Conservation (phyloP, 2,888 invertebrate genomes). For the Aproaerema taeniolella region DNA sequence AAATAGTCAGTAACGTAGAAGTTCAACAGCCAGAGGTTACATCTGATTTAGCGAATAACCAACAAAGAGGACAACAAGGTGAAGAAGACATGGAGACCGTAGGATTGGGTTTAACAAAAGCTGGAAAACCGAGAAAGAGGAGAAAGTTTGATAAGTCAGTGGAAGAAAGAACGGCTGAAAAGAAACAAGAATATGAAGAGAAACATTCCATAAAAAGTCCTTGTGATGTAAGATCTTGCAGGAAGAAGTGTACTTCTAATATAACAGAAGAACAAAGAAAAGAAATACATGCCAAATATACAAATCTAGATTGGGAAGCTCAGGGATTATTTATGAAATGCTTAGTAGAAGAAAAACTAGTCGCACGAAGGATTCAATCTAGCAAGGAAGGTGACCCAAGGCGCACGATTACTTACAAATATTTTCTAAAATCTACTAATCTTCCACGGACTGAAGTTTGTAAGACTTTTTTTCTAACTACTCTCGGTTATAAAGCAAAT, state of each 20-base stretch:
- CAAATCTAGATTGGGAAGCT: background rate
- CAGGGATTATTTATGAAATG: background rate
- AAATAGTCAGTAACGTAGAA: no score
- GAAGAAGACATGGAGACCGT: no score
- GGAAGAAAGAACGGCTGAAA: background rate
- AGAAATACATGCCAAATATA: background rate
- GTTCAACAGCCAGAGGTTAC: no score
- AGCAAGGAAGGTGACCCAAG: background rate
- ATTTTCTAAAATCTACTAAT: background rate
- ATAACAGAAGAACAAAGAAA: background rate
- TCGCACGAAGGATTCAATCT: background rate
- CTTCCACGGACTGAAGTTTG: conserved; percentile 11
- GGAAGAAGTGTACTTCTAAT: no score
- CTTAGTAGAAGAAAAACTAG: background rate
- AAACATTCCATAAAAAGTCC: background rate
- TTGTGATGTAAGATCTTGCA: background rate
- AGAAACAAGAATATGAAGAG: background rate
- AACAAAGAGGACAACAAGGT: no score
- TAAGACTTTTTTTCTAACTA: conserved; percentile 16
- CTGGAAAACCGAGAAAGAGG: no score
- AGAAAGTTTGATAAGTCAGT: no score
- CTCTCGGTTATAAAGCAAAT: conserved; percentile 13
- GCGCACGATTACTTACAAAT: background rate
- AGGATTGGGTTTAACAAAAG: no score
- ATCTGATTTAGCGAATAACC: no score